Conservation (phyloP, 2,113 vertebrate genomes). For the Verasper variegatus region DNA sequence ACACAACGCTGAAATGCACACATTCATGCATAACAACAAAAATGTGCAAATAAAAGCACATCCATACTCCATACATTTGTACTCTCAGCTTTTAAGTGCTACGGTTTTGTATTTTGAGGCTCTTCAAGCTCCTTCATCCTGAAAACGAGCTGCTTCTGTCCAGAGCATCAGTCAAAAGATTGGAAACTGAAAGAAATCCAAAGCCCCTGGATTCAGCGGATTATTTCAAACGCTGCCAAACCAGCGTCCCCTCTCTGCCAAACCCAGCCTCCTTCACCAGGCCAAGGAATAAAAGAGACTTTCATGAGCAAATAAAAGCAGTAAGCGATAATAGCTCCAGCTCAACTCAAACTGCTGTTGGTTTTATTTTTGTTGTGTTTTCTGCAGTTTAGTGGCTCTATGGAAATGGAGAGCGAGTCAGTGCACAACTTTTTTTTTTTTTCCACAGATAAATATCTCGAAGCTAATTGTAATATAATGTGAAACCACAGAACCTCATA, state of each 20-base stretch:
- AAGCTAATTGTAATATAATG: too few species aligned
- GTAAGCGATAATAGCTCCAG: not conserved
- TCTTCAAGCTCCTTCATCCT: not conserved
- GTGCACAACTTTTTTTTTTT: too few species aligned
- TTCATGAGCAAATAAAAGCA: not conserved
- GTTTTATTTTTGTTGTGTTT: not conserved
- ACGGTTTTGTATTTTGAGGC: not conserved
- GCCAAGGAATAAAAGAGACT: not conserved
- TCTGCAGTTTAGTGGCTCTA: not conserved
- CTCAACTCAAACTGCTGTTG: not conserved
- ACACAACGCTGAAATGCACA: not conserved
- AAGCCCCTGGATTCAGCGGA: not conserved
- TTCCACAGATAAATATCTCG: too few species aligned
- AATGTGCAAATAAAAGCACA: not conserved
- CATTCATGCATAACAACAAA: not conserved
- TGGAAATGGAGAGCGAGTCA: too few species aligned
- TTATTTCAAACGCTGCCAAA: not conserved
- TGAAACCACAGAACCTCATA: not conserved
- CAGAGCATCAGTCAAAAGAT: slow-evolving; percentile 9
- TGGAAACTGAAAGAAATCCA: slow-evolving; percentile 5
- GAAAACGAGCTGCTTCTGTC: not conserved
- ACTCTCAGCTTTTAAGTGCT: not conserved
- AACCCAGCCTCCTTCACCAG: slow-evolving; percentile 13
- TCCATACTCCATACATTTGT: not conserved
- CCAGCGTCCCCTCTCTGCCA: not conserved